Evolutionary conservation across 2,113 vertebrate species (phyloP).

Genomic region (Ceratotherium simum): DNA sequence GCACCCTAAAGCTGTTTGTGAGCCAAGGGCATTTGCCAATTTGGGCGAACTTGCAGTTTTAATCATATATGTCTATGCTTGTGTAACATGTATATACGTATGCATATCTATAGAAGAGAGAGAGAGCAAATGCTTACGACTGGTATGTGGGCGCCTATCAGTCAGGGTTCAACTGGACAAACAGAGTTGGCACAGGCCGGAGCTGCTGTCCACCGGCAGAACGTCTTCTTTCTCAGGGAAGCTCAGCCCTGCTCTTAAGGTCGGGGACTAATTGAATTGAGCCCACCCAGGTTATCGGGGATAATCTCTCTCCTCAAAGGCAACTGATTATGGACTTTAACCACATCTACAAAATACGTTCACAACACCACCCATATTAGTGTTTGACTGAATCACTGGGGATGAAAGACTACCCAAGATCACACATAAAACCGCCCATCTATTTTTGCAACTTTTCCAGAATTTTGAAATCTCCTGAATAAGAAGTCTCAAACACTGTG

Average conservation of each 20-base stretch:
- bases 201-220: not conserved
- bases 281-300: rapidly evolving
- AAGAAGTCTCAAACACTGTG: not conserved
- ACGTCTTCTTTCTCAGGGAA: not conserved
- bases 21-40: not conserved
- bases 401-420: not conserved
- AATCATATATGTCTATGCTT: not conserved
- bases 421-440: not conserved
- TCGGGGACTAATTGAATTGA: not conserved
- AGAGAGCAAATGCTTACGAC: not conserved
- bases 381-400: not conserved
- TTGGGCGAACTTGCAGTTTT: slow-evolving; percentile 29
- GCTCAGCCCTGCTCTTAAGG: not conserved
- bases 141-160: not conserved
- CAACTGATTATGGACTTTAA: not conserved
- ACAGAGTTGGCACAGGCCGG: not conserved
- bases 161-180: not conserved
- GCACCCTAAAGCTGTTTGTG: not conserved
- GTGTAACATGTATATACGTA: not conserved
- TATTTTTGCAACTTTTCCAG: not conserved
- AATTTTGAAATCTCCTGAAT: not conserved
- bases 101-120: not conserved
- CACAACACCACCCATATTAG: no score
- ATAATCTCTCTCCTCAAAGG: not conserved
- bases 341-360: not conserved